Base-by-base conservation (phyloP, 2,888 invertebrate genomes). In the Drosophila pseudotalamancana region DNA sequence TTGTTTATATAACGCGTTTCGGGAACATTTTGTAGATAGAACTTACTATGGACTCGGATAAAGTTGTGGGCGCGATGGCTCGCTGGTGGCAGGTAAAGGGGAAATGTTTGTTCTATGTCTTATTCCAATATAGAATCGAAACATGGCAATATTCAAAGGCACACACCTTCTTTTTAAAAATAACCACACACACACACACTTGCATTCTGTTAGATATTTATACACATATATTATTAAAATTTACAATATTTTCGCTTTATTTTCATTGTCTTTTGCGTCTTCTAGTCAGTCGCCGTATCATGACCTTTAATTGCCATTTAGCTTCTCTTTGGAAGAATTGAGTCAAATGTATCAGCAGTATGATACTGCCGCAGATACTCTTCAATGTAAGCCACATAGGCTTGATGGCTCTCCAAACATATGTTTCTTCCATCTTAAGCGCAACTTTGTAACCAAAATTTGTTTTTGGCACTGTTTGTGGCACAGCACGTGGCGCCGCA, bases 71-170 rank as follows among this genome's bases (percentile, higher is more conserved):
- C 64, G 91, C 91, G 25, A 91, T 91, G 91, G 91, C 91, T 50
- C 91, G 91, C 49, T 91, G 91, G 91, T 91, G 91, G 91, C 91
- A 91, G 91, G 91, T 91, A 91, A 90, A 72, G 63, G 19, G 14
- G 27, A 45, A 32, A 14, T 40, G 14, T 19, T 27, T 19, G 6
- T 14, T 27, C 11, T 8, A 19, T 6, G n/a, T 19, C 1, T 23
- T 18, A 61, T 25, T 19, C 29, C 6, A 14, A 11, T 27, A 11
- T n/a, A n/a, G n/a, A n/a, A n/a, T n/a, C n/a, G n/a, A 43, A 34
- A 53, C 32, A 37, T 35, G 23, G 14, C 43, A 39, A 34, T 4
- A 39, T 18, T 18, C 51, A 37, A 19, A 34, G 11, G 48, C 31
- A 64, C 66, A 72, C 57, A 34, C 76, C 72, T 71, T 46, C 43